phyloP scores from a whole-genome alignment of 2,797 vertebrate species.

The Danio kyathit region DNA sequence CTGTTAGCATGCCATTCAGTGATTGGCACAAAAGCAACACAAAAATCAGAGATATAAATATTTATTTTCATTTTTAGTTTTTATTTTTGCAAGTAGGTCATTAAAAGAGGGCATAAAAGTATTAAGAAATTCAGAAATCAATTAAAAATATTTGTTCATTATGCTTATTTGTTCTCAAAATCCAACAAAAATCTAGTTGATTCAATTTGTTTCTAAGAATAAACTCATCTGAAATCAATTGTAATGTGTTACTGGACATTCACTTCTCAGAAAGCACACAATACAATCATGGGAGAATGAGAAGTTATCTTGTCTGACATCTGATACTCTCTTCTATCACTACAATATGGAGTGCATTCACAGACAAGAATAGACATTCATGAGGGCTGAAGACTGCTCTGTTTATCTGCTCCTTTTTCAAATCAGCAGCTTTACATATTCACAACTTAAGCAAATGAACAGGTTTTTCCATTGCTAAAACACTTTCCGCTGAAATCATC shows the following conservation, averaged over 20 bases:
- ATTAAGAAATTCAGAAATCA: neutral
- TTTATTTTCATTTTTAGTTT: neutral
- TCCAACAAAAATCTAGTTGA: neutral
- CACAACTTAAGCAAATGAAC: conserved; percentile 43
- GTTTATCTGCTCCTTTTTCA: neutral
- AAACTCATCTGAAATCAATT: neutral
- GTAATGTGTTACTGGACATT: neutral
- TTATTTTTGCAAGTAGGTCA: neutral
- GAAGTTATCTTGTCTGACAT: conserved; percentile 18
- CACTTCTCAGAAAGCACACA: neutral
- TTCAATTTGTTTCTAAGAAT: neutral
- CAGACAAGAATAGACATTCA: neutral
- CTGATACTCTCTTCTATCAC: neutral
- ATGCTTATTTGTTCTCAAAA: neutral
- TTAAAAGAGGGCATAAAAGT: neutral
- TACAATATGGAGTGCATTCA: neutral
- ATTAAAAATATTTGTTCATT: neutral
- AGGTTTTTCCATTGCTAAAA: conserved; percentile 25
- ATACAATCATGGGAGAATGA: neutral
- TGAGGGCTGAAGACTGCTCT: neutral
- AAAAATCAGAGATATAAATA: neutral
- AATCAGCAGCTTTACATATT: conserved; percentile 44
- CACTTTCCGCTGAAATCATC: neutral
- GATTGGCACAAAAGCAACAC: neutral
- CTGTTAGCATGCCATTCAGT: neutral